Conservation (phyloP, 2,113 vertebrate species). For the Peromyscus maniculatus region DNA sequence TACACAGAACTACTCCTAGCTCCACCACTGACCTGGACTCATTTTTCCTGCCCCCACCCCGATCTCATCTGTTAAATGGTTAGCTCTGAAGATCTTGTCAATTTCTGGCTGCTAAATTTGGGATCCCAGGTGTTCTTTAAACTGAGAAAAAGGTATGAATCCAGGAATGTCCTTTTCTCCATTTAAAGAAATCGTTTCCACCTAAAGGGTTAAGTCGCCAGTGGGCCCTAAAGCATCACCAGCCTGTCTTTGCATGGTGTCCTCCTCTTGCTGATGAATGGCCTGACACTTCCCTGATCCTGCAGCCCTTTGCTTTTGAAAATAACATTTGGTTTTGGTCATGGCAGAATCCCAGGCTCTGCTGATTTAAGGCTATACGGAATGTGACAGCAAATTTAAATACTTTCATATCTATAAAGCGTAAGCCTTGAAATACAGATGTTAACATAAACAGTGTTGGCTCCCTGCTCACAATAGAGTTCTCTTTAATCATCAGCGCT, state of each 20-base stretch:
- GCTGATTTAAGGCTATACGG: conserved; percentile 78
- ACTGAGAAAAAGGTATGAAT: neutral
- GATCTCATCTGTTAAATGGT: fast-evolving
- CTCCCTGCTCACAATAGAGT: neutral
- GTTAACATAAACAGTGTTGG: conserved; percentile 26
- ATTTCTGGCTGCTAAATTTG: neutral
- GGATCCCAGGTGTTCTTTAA: neutral
- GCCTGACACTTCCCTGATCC: conserved; percentile 83
- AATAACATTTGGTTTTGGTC: conserved; percentile 85
- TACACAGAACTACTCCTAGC: too few relatives aligned
- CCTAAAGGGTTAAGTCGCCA: conserved; percentile 83
- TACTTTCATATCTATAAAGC: conserved; percentile 63
- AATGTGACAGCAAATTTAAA: conserved; percentile 67
- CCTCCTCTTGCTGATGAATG: conserved; percentile 84
- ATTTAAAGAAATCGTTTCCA: neutral
- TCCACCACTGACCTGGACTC: neutral
- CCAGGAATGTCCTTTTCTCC: neutral
- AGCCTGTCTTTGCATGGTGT: conserved; percentile 82
- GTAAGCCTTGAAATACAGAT: conserved; percentile 13
- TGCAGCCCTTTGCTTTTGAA: conserved; percentile 81
- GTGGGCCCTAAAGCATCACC: conserved; percentile 80
- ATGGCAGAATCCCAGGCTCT: conserved; percentile 69
- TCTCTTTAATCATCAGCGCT: neutral
- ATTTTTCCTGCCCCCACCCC: too few relatives aligned
- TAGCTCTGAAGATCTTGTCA: neutral